Percentiles rank a stretch among this genome's conserved stretches.
phyloP scores from a whole-genome alignment of 2,113 vertebrate genomes.

The Hemibagrus wyckioides region DNA sequence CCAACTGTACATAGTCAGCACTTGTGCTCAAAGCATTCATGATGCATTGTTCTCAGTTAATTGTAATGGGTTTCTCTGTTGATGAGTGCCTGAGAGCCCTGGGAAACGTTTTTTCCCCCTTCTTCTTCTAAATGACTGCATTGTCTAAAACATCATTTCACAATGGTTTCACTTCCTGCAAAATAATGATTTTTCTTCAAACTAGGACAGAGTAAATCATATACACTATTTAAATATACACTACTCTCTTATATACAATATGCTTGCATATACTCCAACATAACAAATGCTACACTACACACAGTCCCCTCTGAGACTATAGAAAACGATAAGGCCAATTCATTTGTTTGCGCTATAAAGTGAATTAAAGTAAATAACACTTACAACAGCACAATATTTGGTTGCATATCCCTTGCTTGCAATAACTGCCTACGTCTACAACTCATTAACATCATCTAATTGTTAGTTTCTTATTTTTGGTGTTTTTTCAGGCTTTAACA shows the following conservation, averaged over 20 bases:
- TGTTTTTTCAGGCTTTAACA: no score
- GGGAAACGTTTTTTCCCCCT: constrained; percentile 7
- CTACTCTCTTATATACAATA: neutral
- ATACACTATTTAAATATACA: neutral
- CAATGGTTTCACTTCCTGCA: constrained; percentile 33
- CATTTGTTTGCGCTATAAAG: no score
- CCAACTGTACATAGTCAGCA: constrained; percentile 40
- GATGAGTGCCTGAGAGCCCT: constrained; percentile 20
- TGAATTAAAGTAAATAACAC: no score
- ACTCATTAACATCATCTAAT: no score
- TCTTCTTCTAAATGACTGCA: constrained; percentile 26
- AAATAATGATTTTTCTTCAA: neutral
- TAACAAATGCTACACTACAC: neutral
- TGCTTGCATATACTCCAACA: neutral
- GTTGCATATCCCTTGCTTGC: no score
- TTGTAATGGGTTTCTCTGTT: constrained; percentile 40
- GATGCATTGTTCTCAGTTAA: constrained; percentile 51
- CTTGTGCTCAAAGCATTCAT: constrained; percentile 13
- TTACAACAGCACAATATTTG: no score
- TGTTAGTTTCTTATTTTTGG: no score
- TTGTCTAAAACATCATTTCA: constrained; percentile 37
- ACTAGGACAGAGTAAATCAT: neutral
- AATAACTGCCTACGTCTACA: no score
- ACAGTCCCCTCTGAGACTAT: no score
- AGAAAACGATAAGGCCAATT: no score